Base-by-base conservation (phyloP, 2,797 vertebrate species). In the Epinephelus awoara region DNA sequence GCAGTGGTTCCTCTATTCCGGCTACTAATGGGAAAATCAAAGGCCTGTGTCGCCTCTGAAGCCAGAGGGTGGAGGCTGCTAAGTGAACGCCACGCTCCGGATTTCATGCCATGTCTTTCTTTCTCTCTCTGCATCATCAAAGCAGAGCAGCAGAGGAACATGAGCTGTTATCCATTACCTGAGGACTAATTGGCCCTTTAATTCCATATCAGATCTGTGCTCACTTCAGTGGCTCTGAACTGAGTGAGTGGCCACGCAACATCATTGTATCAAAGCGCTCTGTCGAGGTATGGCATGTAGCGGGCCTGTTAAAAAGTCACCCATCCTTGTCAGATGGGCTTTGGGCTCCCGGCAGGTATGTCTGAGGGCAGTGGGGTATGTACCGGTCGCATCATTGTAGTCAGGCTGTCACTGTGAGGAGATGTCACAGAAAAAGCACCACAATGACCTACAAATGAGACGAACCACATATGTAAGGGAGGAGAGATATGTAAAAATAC, bases 21-120 rank as follows among this genome's bases (percentile, higher is more conserved):
- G 58, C 71, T 61, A 68, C 80, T 89, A 88, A 92, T 86, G 64
- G 80, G 77, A 85, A 91, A 91, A 92, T 92, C 86, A 93, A 89
- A 92, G 83, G 72, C 27, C 69, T 51, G 59, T 76, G 67, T 80
- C 38, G 44, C 19, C 49, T 88, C 70, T 83, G 83, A 82, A 82
- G 77, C 76, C 72, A 29, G 82, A 85, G 83, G 84, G 54, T 62
- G 42, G 71, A 77, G 78, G 75, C 52, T 23, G 47, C 74, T 83
- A 79, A 85, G 68, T 77, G 82, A 82, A 76, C 5, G 17, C 47
- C 12, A 44, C 15, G 59, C 66, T 83, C 55, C 0, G 23, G 72
- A 83, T 87, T 82, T 88, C 64, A 78, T 21, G 58, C 75, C 55
- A 47, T 61, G 72, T 75, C 79, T 72, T 75, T 72, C 72, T 88